phyloP scores from a whole-genome alignment of 2,888 invertebrate species.

The Drosophila pseudotalamancana region DNA sequence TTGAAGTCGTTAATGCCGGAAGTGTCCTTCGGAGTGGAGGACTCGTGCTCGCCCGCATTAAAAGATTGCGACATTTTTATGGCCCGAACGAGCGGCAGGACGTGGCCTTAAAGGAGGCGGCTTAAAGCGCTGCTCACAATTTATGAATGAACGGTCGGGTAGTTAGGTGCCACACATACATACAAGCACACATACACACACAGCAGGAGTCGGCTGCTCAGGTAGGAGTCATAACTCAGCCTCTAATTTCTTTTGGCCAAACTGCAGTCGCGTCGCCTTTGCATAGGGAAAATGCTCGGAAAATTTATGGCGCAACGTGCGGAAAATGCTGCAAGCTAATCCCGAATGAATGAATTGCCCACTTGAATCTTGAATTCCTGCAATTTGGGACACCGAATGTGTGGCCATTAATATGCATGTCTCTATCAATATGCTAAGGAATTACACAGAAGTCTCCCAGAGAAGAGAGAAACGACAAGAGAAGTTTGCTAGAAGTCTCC shows the following conservation, averaged over 20 bases:
- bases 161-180: slow-evolving; percentile 16
- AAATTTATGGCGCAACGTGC: slow-evolving; percentile 68
- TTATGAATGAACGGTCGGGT: slow-evolving; percentile 69
- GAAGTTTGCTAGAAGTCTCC: background rate
- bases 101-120: slow-evolving; percentile 28
- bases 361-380: slow-evolving; percentile 35
- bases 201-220: slow-evolving; percentile 37
- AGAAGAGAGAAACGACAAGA: background rate
- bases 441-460: background rate
- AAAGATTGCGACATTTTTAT: slow-evolving; percentile 78
- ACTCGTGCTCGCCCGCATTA: slow-evolving; percentile 53
- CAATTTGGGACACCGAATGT: slow-evolving; percentile 3
- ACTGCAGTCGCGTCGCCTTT: slow-evolving; percentile 51
- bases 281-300: slow-evolving; percentile 59
- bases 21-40: slow-evolving; percentile 77
- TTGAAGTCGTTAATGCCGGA: slow-evolving; percentile 69
- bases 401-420: slow-evolving; percentile 64
- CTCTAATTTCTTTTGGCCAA: slow-evolving; percentile 44
- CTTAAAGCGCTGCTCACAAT: slow-evolving; percentile 71
- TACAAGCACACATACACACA: too few species aligned
- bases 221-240: slow-evolving; percentile 69
- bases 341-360: slow-evolving; percentile 74
- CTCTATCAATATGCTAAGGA: slow-evolving; percentile 59
- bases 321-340: slow-evolving; percentile 59
- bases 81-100: slow-evolving; percentile 66